Percentiles rank a stretch among this genome's conserved stretches.
Evolutionary conservation across 1,140 invertebrate species (phyloP).

Genomic region (Megalonaias nervosa): DNA sequence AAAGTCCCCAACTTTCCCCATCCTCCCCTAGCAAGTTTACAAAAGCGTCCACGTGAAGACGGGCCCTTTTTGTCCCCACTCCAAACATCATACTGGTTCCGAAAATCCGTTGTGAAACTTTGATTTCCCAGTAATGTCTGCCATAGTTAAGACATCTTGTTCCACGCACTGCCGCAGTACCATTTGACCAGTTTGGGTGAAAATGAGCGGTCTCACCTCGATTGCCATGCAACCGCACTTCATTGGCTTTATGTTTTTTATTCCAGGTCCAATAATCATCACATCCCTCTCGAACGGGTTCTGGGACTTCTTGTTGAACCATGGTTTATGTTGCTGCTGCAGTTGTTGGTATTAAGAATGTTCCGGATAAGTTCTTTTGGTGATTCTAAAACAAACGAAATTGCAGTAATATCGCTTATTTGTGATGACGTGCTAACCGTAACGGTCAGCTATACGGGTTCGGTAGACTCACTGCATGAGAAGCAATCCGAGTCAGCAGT

Average conservation of each 20-base stretch:
- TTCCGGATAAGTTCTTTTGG: no score
- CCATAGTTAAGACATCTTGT: constrained; percentile 77
- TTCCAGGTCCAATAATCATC: constrained; percentile 81
- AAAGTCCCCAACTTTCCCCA: constrained; percentile 81
- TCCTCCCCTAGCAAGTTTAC: constrained; percentile 82
- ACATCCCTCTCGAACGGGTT: constrained; percentile 69
- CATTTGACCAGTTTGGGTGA: constrained; percentile 84
- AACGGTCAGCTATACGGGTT: no score
- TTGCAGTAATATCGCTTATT: no score
- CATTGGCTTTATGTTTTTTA: constrained; percentile 76
- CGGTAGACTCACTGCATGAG: no score
- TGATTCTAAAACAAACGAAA: no score
- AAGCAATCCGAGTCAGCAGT: no score
- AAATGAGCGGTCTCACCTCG: constrained; percentile 74
- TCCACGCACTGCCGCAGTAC: constrained; percentile 81
- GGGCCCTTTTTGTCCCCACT: constrained; percentile 77
- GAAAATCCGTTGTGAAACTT: constrained; percentile 79
- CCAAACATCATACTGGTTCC: constrained; percentile 87
- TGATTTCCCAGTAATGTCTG: constrained; percentile 82
- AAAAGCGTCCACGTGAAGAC: constrained; percentile 79
- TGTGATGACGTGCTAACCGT: no score
- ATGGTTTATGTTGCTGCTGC: no score
- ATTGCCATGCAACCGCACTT: constrained; percentile 76
- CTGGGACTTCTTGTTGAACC: no score
- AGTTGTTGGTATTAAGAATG: no score